These are phyloP conservation scores for Hypomecis punctinalis DNA, from an alignment of 2,888 invertebrate genomes.

Conservation along the genomic window DNA sequence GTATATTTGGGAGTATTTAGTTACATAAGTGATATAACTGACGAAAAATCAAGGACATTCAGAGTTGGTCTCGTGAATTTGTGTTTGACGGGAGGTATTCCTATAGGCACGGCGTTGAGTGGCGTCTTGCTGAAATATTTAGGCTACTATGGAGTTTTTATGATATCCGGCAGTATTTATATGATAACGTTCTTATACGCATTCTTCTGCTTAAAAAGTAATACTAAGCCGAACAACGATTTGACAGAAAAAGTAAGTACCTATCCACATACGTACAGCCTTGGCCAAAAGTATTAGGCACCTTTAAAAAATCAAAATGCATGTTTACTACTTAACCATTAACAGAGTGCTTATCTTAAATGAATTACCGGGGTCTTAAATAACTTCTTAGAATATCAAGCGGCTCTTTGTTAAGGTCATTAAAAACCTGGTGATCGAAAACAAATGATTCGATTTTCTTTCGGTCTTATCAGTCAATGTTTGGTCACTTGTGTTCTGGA, in stretches of 20 bases:
- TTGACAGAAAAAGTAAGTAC: constrained; percentile 58
- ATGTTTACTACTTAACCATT: too few species aligned
- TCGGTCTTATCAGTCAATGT: too few species aligned
- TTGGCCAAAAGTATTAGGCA: too few species aligned
- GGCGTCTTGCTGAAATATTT: constrained; percentile 75
- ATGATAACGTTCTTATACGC: constrained; percentile 74
- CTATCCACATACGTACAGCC: too few species aligned
- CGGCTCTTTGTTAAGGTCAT: too few species aligned
- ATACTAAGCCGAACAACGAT: constrained; percentile 60
- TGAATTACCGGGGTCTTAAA: too few species aligned
- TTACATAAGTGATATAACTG: constrained; percentile 86
- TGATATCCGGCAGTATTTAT: constrained; percentile 65
- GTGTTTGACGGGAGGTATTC: constrained; percentile 84
- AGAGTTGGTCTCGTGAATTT: constrained; percentile 86
- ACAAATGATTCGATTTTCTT: too few species aligned
- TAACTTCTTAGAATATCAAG: too few species aligned
- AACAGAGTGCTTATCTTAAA: too few species aligned
- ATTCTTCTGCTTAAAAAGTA: constrained; percentile 61
- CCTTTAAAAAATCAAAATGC: too few species aligned
- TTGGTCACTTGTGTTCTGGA: too few species aligned
- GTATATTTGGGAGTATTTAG: constrained; percentile 85
- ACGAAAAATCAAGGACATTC: constrained; percentile 82
- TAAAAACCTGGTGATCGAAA: too few species aligned
- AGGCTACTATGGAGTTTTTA: constrained; percentile 77
- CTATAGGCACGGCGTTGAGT: constrained; percentile 83